Evolutionary conservation across 2,888 invertebrate species (phyloP), one percentile per base, ranked within the genome.

Genomic region (Eupithecia inturbata): DNA sequence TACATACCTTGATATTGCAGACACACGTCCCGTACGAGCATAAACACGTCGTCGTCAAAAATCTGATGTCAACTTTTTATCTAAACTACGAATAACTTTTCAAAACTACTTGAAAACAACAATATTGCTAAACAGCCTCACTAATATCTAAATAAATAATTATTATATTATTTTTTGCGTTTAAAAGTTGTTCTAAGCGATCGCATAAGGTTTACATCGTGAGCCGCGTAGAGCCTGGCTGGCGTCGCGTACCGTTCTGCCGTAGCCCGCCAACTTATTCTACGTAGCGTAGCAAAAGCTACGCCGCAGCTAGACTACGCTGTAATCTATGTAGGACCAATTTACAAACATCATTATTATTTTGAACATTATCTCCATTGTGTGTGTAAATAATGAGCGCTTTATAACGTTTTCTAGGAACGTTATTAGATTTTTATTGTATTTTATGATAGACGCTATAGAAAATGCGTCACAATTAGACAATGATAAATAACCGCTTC

Each of bases 191-290:
- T 78, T 80, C 74, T 80, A 75, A 73, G 78, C 82, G 84, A 81
- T 81, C 81, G 82, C 82, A 73, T 78, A 80, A 64, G 82, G 83
- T 68, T 86, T 83, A 83, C 89, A 89, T 89, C 62, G 70, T 74
- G 70, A 69, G 75, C 72, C 78, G 73, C 80, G 80, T 79, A 69
- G 74, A 57, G 45, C 57, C 68, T 67, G 72, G 71, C 80, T 87
- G 90, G 83, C 82, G 84, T 86, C 89, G 88, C 90, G 89, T 81
- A 83, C 85, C 88, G 85, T 80, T 91, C 87, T 92, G 92, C 84
- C 89, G 87, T 81, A 79, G 74, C 76, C 26, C 31, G 85, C 86
- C 84, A 83, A 83, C 81, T 84, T 85, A 67, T 71, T 77, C 71
- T 78, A 82, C 84, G 81, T 81, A 83, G 75, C 84, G 81, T 81